Evolutionary conservation across 2,888 invertebrate genomes (phyloP).

Genomic region (Drosophila cracens): DNA sequence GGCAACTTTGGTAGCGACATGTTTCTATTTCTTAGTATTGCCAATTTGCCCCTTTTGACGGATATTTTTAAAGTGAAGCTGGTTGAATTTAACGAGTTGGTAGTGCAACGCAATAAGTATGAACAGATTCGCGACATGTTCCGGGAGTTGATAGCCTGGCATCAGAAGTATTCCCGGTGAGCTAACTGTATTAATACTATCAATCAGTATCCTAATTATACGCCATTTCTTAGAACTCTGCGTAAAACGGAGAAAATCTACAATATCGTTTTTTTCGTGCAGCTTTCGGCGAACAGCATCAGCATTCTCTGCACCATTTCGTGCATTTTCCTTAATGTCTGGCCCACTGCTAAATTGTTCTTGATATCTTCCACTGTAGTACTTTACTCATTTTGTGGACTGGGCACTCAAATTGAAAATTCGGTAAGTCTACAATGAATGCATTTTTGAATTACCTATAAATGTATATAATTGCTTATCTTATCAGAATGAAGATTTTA

Average conservation of each 20-base stretch:
- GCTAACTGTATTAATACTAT: neutral
- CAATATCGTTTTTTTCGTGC: constrained; percentile 61
- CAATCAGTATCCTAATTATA: neutral
- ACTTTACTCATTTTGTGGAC: constrained; percentile 71
- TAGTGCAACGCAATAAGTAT: constrained; percentile 2
- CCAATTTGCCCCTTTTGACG: constrained; percentile 67
- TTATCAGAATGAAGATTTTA: constrained; percentile 54
- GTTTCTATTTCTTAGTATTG: constrained; percentile 66
- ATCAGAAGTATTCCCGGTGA: constrained; percentile 72
- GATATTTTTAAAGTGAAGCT: constrained; percentile 67
- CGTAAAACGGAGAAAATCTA: constrained; percentile 50
- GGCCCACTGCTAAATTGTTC: constrained; percentile 71
- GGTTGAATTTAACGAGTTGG: constrained; percentile 57
- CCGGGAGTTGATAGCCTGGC: constrained; percentile 63
- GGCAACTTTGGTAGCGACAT: constrained; percentile 75
- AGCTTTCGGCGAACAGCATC: constrained; percentile 50
- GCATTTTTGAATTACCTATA: fast-evolving
- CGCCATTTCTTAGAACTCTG: constrained; percentile 36
- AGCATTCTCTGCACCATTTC: constrained; percentile 65
- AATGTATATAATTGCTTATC: neutral
- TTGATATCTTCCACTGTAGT: constrained; percentile 45
- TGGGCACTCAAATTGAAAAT: constrained; percentile 69
- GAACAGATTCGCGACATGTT: constrained; percentile 29
- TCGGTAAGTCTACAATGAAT: constrained; percentile 47
- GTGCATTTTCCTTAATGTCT: constrained; percentile 59